phyloP scores from a whole-genome alignment of 1,140 invertebrate genomes.

The Ganaspis sp. region DNA sequence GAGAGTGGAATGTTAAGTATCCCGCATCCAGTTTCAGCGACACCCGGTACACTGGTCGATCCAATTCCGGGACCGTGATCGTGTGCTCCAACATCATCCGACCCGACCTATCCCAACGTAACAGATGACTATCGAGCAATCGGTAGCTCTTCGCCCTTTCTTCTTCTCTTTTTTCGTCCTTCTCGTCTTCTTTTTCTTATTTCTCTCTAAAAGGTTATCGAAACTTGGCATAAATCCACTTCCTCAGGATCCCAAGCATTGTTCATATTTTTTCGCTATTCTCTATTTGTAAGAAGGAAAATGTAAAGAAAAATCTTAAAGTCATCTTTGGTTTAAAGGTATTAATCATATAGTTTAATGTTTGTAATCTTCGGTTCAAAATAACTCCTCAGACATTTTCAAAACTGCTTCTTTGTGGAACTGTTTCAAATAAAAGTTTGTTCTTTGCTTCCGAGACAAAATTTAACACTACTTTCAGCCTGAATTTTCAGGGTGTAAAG shows the following conservation, averaged over 20 bases:
- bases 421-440: too few relatives aligned
- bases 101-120: slow-evolving; percentile 22
- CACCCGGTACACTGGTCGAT: slow-evolving; percentile 27
- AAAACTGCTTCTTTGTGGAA: too few relatives aligned
- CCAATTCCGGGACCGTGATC: slow-evolving; percentile 19
- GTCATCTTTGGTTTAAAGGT: too few relatives aligned
- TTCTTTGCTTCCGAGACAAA: too few relatives aligned
- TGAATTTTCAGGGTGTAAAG: too few relatives aligned
- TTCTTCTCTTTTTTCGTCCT: slow-evolving; percentile 27
- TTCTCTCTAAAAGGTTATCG: not conserved
- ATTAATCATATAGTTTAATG: too few relatives aligned
- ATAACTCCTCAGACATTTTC: too few relatives aligned
- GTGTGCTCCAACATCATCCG: slow-evolving; percentile 6
- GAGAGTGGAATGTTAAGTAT: not conserved
- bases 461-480: too few relatives aligned
- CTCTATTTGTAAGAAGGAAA: too few relatives aligned
- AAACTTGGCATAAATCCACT: not conserved
- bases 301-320: too few relatives aligned
- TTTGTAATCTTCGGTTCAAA: too few relatives aligned
- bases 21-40: not conserved
- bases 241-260: not conserved
- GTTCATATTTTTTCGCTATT: too few relatives aligned
- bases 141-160: slow-evolving; percentile 26
- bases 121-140: slow-evolving; percentile 28
- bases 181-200: slow-evolving; percentile 9